These are phyloP conservation scores for Phenacoccus solenopsis DNA, from an alignment of 1,140 invertebrate species.

Conservation along the genomic window DNA sequence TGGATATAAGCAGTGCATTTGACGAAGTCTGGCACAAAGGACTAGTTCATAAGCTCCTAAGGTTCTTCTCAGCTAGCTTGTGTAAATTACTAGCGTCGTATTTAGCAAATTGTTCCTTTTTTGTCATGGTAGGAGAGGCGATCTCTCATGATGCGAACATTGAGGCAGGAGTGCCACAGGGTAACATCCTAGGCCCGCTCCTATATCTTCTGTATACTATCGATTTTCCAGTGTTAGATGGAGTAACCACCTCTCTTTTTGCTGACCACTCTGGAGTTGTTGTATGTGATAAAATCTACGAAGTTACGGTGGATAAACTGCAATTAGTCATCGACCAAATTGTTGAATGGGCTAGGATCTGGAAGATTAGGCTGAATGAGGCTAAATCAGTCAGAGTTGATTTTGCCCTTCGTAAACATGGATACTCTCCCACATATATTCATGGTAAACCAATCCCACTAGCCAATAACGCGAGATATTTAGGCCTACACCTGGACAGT, in stretches of 20 bases:
- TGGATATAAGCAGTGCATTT: constrained; percentile 6
- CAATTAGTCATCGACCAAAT: neutral
- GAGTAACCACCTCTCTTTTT: constrained; percentile 26
- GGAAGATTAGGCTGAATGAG: constrained; percentile 5
- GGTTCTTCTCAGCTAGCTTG: neutral
- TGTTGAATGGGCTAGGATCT: neutral
- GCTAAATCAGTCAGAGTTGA: constrained; percentile 15
- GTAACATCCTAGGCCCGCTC: constrained; percentile 27
- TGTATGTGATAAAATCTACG: neutral
- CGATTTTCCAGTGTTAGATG: constrained; percentile 27
- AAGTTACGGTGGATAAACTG: neutral
- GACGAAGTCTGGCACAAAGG: constrained; percentile 19
- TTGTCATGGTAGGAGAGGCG: neutral
- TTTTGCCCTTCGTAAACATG: too few relatives aligned
- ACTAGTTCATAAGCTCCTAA: constrained; percentile 11
- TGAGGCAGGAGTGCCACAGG: constrained; percentile 30
- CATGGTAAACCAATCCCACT: too few relatives aligned
- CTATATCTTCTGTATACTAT: constrained; percentile 29
- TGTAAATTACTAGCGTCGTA: constrained; percentile 13
- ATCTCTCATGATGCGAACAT: neutral
- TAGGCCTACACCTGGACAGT: too few relatives aligned
- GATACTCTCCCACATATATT: too few relatives aligned
- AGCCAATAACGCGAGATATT: too few relatives aligned
- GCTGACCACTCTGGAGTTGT: constrained; percentile 29
- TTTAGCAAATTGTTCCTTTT: neutral